Base-by-base conservation (phyloP, 2,797 vertebrate species). In the Cirrhinus molitorella region DNA sequence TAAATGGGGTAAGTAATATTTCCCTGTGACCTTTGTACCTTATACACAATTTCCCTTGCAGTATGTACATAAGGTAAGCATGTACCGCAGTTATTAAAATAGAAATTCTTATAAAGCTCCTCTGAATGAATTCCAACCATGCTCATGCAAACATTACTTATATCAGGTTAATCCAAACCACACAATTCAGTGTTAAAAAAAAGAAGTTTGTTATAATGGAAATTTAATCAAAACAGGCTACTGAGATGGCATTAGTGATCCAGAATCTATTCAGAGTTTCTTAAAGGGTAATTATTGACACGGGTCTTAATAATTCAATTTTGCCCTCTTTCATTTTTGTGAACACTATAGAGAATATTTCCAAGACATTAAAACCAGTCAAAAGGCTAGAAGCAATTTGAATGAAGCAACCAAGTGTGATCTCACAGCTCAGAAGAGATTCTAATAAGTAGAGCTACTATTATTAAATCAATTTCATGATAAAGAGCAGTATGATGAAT, bases 1-100 rank as follows among this genome's bases (percentile, higher is more conserved):
- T 98, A 92, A 99, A 99, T 89, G 98, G 98, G 96, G 98, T 99
- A 94, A 99, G 98, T 96, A 72, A 65, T 70, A 70, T 28, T 81
- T 78, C 45, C 67, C 19, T 4, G 21, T 61, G 25, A 43, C 16
- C 23, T 25, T 76, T 71, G 43, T 5, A n/a, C 25, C 57, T 14
- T 37, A n/a, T 25, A 59, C 11, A 51, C 21, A 40, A 81, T 49
- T 31, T 17, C 19, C 40, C 17, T 23, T 49, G 13, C 70, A 70
- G 21, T 40, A 45, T 55, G 6, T 53, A 55, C 31, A 13, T 28
- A 77, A 23, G 9, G 23, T 34, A 59, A 61, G 31, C 37, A 61
- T 37, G 4, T 47, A 11, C 53, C 10, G 34, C 79, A 11, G 83
- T 63, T 70, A 78, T 80, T 47, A 17, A 17, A 72, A 73, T 77